Evolutionary conservation across 2,888 invertebrate species (phyloP).

Genomic region (Schizaphis graminum): DNA sequence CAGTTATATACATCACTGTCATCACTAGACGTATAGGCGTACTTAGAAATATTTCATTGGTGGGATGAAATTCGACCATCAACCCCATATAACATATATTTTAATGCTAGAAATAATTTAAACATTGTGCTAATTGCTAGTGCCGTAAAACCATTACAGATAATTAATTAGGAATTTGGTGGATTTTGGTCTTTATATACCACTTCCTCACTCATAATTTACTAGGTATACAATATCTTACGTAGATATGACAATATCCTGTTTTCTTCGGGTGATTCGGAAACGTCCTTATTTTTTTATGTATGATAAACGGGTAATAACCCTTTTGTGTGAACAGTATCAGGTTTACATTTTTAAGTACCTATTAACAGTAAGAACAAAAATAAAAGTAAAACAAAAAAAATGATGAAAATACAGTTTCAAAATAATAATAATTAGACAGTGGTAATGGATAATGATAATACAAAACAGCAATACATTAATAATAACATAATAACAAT

Average conservation of each 20-base stretch:
- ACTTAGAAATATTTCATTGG: neutral
- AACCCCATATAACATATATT: neutral
- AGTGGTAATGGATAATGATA: too few relatives aligned
- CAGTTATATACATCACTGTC: neutral
- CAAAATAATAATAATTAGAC: too few relatives aligned
- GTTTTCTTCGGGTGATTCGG: neutral
- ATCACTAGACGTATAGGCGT: neutral
- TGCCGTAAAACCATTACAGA: neutral
- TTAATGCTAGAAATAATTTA: neutral
- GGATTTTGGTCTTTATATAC: neutral
- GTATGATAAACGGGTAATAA: too few relatives aligned
- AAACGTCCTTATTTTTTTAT: too few relatives aligned
- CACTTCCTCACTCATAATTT: neutral
- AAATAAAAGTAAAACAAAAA: too few relatives aligned
- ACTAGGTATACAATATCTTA: neutral
- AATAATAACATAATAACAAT: too few relatives aligned
- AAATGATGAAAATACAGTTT: too few relatives aligned
- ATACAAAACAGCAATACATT: too few relatives aligned
- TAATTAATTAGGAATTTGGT: neutral
- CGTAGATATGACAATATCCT: neutral
- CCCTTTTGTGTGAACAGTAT: too few relatives aligned
- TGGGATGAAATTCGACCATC: neutral
- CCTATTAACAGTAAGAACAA: too few relatives aligned
- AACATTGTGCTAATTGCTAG: neutral
- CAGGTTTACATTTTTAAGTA: too few relatives aligned